Base-by-base conservation (phyloP, 2,113 vertebrate species). In the Origma solitaria region DNA sequence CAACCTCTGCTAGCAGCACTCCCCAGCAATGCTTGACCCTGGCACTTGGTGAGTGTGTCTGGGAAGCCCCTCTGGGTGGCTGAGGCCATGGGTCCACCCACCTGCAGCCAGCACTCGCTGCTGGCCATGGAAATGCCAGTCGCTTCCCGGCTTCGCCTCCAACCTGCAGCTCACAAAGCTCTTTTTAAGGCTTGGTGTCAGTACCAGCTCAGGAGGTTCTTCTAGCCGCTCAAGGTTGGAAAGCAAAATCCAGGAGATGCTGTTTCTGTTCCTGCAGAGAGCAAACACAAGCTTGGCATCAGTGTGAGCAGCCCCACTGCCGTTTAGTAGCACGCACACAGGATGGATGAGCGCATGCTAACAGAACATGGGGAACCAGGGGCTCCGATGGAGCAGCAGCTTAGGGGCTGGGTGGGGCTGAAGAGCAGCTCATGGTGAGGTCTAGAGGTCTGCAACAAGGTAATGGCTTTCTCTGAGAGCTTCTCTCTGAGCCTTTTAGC, bases 351-450 rank as follows among this genome's bases (percentile, higher is more conserved):
- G 77, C 49, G 22, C 0, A 0, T 79, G 37, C 31, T 28, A 57
- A n/a, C 38, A 80, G 65, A 15, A 12, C 15, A 31, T 14, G 31
- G 44, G 24, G 42, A 61, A 51, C 2, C 5, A 4, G 13, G 71
- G 17, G 10, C 5, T 83, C 31, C 0, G 1, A 18, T 2, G 1
- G 35, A 71, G 22, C 71, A 47, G 38, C 0, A 0, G 38, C 56
- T 8, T 6, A 9, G 33, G 40, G 37, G 14, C 24, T 58, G 38
- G 50, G 11, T 47, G 49, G 44, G n/a, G 47, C 64, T 61, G 69
- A 66, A 68, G 15, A 1, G 7, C 49, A 82, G 33, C 18, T 79
- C 44, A 47, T 10, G 6, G 10, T n/a, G 77, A 54, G 35, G 33
- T 80, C 61, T 42, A 47, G 54, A 64, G 37, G 42, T 66, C 54